These are phyloP conservation scores for Talpa occidentalis DNA, from an alignment of 2,113 vertebrate species.

Conservation along the genomic window DNA sequence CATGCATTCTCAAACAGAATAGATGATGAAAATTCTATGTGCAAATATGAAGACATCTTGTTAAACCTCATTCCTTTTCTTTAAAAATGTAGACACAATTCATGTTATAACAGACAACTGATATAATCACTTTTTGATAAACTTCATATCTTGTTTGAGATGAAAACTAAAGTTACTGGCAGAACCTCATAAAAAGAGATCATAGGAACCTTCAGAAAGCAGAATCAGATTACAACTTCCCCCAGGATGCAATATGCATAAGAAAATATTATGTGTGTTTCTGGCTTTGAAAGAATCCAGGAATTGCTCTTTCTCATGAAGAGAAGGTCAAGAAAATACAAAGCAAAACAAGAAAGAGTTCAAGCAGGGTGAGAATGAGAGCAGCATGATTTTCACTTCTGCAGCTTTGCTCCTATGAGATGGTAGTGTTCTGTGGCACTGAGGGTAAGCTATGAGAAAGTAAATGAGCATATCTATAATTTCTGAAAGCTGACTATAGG, in stretches of 20 bases:
- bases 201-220: neutral
- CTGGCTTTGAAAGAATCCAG: neutral
- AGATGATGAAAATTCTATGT: neutral
- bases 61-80: neutral
- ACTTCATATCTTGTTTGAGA: constrained; percentile 41
- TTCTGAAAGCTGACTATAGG: neutral
- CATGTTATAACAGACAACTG: neutral
- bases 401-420: neutral
- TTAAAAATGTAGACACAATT: neutral
- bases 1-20: neutral
- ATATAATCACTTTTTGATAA: constrained; percentile 35
- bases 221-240: constrained; percentile 29
- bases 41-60: neutral
- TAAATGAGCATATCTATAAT: neutral
- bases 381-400: neutral
- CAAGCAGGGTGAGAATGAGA: neutral
- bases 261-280: neutral
- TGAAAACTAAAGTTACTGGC: neutral
- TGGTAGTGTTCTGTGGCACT: neutral
- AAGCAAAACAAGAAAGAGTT: neutral
- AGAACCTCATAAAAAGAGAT: neutral
- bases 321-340: neutral
- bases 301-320: neutral
- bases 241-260: neutral
- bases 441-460: neutral